These are phyloP conservation scores for Polydrusus cervinus DNA, from an alignment of 2,888 invertebrate species.

Conservation along the genomic window DNA sequence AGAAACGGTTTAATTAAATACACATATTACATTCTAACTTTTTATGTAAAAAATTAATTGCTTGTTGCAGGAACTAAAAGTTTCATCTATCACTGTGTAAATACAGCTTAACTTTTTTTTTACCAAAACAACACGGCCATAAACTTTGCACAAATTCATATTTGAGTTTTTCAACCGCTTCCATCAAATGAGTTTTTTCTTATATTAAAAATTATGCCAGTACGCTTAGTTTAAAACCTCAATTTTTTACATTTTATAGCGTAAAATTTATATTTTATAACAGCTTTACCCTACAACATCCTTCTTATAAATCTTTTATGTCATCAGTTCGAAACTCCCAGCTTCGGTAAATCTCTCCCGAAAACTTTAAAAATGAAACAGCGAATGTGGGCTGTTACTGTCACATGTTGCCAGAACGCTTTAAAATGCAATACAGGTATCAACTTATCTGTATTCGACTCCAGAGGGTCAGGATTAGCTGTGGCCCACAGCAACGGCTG, in stretches of 20 bases:
- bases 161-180: too few relatives aligned
- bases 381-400: conserved; percentile 6
- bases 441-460: conserved; percentile 69
- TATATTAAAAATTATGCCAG: too few relatives aligned
- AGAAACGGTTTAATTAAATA: too few relatives aligned
- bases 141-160: too few relatives aligned
- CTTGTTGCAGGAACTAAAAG: too few relatives aligned
- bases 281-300: neutral
- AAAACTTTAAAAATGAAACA: conserved; percentile 19
- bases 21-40: too few relatives aligned
- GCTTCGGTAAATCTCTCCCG: conserved; percentile 10
- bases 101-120: too few relatives aligned
- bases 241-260: neutral
- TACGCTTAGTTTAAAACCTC: neutral
- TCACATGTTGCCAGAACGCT: conserved; percentile 16
- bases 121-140: too few relatives aligned
- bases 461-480: conserved; percentile 70
- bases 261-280: neutral
- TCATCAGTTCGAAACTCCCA: conserved; percentile 4
- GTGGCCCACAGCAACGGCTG: conserved; percentile 82
- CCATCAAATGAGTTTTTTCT: too few relatives aligned
- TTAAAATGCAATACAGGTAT: conserved; percentile 62
- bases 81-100: too few relatives aligned
- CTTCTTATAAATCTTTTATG: conserved; percentile 14
- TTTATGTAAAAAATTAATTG: too few relatives aligned